Percentiles rank a stretch among this genome's conserved stretches.
phyloP scores from a whole-genome alignment of 2,888 invertebrate species.

The Agelastica alni region DNA sequence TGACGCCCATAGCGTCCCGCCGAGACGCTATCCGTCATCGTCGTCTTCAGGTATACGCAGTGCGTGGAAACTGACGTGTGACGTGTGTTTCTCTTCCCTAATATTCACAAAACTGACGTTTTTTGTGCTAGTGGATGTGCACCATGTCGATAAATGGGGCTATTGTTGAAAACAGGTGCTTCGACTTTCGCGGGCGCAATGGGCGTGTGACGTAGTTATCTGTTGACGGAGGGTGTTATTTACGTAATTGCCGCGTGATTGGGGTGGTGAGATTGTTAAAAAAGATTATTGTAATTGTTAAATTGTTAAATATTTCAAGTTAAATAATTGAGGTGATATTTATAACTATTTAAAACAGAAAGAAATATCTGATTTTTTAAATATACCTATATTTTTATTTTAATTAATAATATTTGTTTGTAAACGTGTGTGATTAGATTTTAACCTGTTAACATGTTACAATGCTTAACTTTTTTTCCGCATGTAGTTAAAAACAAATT shows the following conservation, averaged over 20 bases:
- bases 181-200: constrained; percentile 29
- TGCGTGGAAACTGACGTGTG: constrained; percentile 34
- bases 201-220: constrained; percentile 40
- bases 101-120: constrained; percentile 12
- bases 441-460: no score
- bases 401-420: no score
- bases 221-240: constrained; percentile 20
- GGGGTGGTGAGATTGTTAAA: constrained; percentile 23
- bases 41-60: constrained; percentile 42
- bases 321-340: no score
- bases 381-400: no score
- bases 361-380: no score
- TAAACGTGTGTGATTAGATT: no score
- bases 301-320: constrained; percentile 4
- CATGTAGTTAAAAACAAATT: no score
- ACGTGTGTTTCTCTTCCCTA: constrained; percentile 13
- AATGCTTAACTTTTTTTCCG: no score
- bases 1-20: constrained; percentile 17
- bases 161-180: neutral
- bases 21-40: constrained; percentile 36
- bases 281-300: constrained; percentile 3
- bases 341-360: no score
- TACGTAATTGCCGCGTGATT: constrained; percentile 17
- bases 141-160: neutral
- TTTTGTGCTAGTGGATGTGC: neutral